Percentiles rank a stretch among this genome's conserved stretches.
These are phyloP conservation scores for Hyphantria cunea DNA, from an alignment of 1,140 invertebrate species.

Conservation along the genomic window DNA sequence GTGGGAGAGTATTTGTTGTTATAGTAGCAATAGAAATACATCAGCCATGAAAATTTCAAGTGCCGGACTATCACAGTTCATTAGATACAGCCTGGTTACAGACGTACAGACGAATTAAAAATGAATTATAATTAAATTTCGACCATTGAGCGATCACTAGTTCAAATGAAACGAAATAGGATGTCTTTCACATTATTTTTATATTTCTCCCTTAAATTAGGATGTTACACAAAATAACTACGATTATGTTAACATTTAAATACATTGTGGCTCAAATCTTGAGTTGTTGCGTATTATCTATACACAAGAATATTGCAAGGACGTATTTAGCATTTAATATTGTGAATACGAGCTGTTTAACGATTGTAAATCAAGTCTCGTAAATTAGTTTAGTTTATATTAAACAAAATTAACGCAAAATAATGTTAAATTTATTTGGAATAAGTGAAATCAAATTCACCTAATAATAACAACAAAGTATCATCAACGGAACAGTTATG, in stretches of 20 bases:
- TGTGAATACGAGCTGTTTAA: not conserved
- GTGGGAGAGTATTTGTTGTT: too few relatives aligned
- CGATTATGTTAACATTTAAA: conserved; percentile 24
- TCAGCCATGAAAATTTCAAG: too few relatives aligned
- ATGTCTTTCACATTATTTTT: conserved; percentile 30
- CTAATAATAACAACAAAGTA: too few relatives aligned
- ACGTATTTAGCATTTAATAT: not conserved
- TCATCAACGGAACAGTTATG: too few relatives aligned
- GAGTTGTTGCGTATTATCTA: conserved; percentile 2
- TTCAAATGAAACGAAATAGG: conserved; percentile 3
- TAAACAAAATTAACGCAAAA: too few relatives aligned
- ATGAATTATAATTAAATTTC: too few relatives aligned
- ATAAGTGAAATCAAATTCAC: not conserved
- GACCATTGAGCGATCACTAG: too few relatives aligned
- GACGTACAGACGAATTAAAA: too few relatives aligned
- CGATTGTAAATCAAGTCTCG: too few relatives aligned
- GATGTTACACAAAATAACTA: conserved; percentile 31
- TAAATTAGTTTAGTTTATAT: not conserved
- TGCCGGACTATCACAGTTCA: too few relatives aligned
- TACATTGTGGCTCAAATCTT: conserved; percentile 6
- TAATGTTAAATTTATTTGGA: not conserved
- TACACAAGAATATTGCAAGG: conserved; percentile 20
- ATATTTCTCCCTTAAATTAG: conserved; percentile 35
- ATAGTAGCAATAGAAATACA: too few relatives aligned
- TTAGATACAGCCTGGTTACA: too few relatives aligned